Evolutionary conservation across 2,888 invertebrate genomes (phyloP).

Genomic region (Seira musarum): DNA sequence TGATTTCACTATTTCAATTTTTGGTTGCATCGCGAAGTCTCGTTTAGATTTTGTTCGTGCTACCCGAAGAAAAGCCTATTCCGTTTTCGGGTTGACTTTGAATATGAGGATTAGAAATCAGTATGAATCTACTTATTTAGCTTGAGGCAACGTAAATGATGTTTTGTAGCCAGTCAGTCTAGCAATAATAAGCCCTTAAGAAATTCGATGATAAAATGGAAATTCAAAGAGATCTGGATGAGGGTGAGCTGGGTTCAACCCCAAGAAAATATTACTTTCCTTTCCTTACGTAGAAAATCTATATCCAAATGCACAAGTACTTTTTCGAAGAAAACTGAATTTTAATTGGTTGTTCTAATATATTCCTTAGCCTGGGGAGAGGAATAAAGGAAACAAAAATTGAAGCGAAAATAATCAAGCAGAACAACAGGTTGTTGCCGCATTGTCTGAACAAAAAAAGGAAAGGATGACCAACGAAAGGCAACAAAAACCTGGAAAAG

Average conservation of each 20-base stretch:
- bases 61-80: too few relatives aligned
- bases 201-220: slow-evolving; percentile 45
- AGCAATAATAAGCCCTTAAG: slow-evolving; percentile 54
- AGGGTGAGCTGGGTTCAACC: slow-evolving; percentile 34
- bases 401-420: slow-evolving; percentile 26
- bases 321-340: neutral
- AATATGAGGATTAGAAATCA: too few relatives aligned
- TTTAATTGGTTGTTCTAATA: neutral
- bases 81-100: too few relatives aligned
- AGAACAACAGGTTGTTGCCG: slow-evolving; percentile 50
- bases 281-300: neutral
- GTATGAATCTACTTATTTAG: too few relatives aligned
- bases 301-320: slow-evolving; percentile 2
- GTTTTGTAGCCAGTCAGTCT: slow-evolving; percentile 53
- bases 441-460: slow-evolving; percentile 26
- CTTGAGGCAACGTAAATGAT: slow-evolving; percentile 42
- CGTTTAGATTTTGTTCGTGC: too few relatives aligned
- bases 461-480: too few relatives aligned
- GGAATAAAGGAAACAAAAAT: slow-evolving; percentile 24
- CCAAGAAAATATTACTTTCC: neutral
- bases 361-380: slow-evolving; percentile 37
- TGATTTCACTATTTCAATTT: too few relatives aligned
- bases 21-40: too few relatives aligned
- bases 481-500: slow-evolving; percentile 43
- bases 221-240: slow-evolving; percentile 38